Evolutionary conservation across 1,140 invertebrate genomes (phyloP).

Genomic region (Bradysia coprophila): DNA sequence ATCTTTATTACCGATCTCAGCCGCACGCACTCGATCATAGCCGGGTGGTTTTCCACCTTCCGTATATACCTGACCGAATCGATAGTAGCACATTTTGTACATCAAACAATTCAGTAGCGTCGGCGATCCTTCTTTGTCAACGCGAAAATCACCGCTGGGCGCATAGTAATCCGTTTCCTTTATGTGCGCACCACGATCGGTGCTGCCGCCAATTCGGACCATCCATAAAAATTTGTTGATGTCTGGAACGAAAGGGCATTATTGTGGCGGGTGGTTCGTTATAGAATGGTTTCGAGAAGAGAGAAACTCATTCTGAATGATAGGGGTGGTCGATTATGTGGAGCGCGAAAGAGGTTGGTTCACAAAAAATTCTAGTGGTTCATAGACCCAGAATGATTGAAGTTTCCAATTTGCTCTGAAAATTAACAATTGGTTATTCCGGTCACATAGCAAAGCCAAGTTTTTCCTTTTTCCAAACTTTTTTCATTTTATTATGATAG

Average conservation of each 20-base stretch:
- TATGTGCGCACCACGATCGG: slow-evolving; percentile 83
- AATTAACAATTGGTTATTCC: too few species aligned
- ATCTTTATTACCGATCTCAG: slow-evolving; percentile 89
- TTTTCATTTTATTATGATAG: too few species aligned
- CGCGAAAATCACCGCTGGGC: slow-evolving; percentile 79
- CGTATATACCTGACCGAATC: slow-evolving; percentile 86
- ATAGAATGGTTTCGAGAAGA: too few species aligned
- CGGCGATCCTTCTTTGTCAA: slow-evolving; percentile 77
- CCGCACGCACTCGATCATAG: slow-evolving; percentile 75
- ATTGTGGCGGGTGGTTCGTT: too few species aligned
- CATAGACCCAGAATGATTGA: too few species aligned
- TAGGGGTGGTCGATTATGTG: too few species aligned
- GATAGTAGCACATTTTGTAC: slow-evolving; percentile 95
- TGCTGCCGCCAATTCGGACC: slow-evolving; percentile 95
- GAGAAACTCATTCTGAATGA: too few species aligned
- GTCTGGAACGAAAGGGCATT: slow-evolving; percentile 42
- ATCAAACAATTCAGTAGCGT: slow-evolving; percentile 81
- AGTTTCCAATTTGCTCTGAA: too few species aligned
- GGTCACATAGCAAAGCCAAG: too few species aligned
- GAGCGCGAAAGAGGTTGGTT: too few species aligned
- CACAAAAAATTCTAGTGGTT: too few species aligned
- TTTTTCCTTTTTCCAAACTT: too few species aligned
- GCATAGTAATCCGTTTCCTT: slow-evolving; percentile 92
- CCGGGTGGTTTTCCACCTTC: slow-evolving; percentile 82
- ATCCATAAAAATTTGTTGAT: slow-evolving; percentile 99